phyloP scores from a whole-genome alignment of 2,888 invertebrate species.

The Synergus umbraculus region DNA sequence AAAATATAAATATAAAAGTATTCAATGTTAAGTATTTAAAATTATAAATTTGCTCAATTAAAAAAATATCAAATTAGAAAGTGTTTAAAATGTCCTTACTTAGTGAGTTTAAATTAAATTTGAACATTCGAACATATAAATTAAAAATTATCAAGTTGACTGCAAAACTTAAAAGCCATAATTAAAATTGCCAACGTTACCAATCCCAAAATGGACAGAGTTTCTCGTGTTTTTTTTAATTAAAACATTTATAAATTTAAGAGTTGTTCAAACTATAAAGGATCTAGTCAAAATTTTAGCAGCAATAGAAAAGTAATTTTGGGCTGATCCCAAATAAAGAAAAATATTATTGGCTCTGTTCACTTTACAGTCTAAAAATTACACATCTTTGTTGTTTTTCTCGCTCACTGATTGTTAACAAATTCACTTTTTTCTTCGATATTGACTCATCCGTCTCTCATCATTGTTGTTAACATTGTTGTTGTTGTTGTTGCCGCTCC shows the following conservation, averaged over 20 bases:
- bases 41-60: not conserved
- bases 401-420: constrained; percentile 41
- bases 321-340: constrained; percentile 20
- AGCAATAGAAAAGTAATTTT: not conserved
- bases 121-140: no score
- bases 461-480: constrained; percentile 53
- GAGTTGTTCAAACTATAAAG: not conserved
- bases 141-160: no score
- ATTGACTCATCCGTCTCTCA: constrained; percentile 41
- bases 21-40: not conserved
- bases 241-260: no score
- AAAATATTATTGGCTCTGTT: constrained; percentile 47
- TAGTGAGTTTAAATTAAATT: no score
- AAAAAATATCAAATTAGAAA: not conserved
- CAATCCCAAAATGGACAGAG: no score
- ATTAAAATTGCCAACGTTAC: no score
- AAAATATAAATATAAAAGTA: not conserved
- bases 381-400: constrained; percentile 42
- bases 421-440: constrained; percentile 41
- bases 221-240: no score
- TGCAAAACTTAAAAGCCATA: no score
- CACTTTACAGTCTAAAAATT: not conserved
- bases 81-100: no score
- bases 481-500: constrained; percentile 50
- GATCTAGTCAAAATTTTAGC: not conserved